These are phyloP conservation scores for Thalassoma bifasciatum DNA, from an alignment of 2,113 vertebrate species.

Conservation along the genomic window DNA sequence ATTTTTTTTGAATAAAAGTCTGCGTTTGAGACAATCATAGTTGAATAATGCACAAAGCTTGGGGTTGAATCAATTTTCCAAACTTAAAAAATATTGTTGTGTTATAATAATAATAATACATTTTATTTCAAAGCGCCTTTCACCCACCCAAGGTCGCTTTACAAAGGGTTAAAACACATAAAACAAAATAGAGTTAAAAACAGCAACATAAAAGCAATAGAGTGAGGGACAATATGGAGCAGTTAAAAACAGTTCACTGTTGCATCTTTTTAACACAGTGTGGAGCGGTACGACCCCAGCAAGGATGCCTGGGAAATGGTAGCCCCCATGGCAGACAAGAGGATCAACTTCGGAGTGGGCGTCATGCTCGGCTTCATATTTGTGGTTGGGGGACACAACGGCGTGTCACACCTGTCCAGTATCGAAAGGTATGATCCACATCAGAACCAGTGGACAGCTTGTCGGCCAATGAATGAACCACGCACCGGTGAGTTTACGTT, in stretches of 20 bases:
- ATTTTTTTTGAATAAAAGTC: no score
- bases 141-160: no score
- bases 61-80: not conserved
- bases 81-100: not conserved
- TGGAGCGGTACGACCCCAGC: conserved; percentile 96
- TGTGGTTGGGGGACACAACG: conserved; percentile 97
- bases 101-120: no score
- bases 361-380: conserved; percentile 99
- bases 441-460: conserved; percentile 98
- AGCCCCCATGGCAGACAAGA: conserved; percentile 96
- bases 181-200: no score
- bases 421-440: conserved; percentile 98
- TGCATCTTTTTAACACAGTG: conserved; percentile 76
- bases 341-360: conserved; percentile 97
- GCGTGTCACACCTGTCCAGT: conserved; percentile 96
- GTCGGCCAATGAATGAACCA: conserved; percentile 96
- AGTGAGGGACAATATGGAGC: no score
- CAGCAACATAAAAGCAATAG: no score
- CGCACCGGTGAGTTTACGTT: conserved; percentile 89
- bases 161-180: no score
- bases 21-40: no score
- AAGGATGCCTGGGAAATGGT: conserved; percentile 97
- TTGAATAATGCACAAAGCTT: not conserved
- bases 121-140: no score
- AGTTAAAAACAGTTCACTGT: no score